Conservation (phyloP, 1,140 invertebrate genomes). For the Sminthurides bifidus region DNA sequence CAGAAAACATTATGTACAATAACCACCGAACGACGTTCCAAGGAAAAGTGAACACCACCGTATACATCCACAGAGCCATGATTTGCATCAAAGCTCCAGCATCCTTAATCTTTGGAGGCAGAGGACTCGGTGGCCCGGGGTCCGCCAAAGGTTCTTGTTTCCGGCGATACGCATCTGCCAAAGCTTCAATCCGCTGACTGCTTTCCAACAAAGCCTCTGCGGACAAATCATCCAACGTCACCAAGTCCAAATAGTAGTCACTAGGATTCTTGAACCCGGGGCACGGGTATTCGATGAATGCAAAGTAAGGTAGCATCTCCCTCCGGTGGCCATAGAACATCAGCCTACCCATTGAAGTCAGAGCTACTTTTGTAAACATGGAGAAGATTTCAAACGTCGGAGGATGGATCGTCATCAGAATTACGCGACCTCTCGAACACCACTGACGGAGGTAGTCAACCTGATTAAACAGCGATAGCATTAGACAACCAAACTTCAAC, state of each 20-base stretch:
- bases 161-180: constrained; percentile 65
- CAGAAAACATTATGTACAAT: constrained; percentile 59
- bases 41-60: constrained; percentile 69
- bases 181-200: constrained; percentile 71
- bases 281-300: constrained; percentile 84
- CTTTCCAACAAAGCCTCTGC: constrained; percentile 88
- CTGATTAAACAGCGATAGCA: not conserved
- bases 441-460: constrained; percentile 88
- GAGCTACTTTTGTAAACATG: constrained; percentile 74
- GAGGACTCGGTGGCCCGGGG: constrained; percentile 58
- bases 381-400: constrained; percentile 91
- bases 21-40: constrained; percentile 66
- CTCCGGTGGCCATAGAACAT: constrained; percentile 79
- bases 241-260: constrained; percentile 77
- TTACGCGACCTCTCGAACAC: constrained; percentile 59
- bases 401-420: constrained; percentile 82
- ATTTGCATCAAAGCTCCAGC: constrained; percentile 52
- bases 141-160: constrained; percentile 55
- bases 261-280: constrained; percentile 92
- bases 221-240: constrained; percentile 82
- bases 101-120: constrained; percentile 51
- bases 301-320: constrained; percentile 86
- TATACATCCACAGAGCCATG: constrained; percentile 34
- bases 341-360: constrained; percentile 75
- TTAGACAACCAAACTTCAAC: too few relatives aligned